Conservation (phyloP, 2,888 invertebrate genomes). For the Parnassius smintheus region DNA sequence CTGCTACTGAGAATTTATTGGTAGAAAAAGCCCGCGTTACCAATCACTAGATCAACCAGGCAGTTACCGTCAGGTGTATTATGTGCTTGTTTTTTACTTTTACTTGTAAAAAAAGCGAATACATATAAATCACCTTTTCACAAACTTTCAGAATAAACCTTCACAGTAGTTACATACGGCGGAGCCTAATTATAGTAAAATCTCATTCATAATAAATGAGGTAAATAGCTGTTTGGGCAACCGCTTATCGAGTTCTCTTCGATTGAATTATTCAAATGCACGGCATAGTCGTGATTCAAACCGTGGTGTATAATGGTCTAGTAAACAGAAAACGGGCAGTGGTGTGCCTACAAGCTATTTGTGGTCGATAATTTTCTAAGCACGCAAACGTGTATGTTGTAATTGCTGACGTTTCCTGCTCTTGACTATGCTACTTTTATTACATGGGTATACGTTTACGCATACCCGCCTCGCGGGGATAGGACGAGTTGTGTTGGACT, state of each 20-base stretch:
- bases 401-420: not conserved
- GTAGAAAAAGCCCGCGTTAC: too few species aligned
- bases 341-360: not conserved
- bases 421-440: too few species aligned
- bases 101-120: too few species aligned
- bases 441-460: too few species aligned
- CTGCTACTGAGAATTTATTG: too few species aligned
- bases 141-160: not conserved
- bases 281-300: slow-evolving; percentile 1
- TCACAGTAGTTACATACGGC: not conserved
- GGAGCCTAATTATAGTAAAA: slow-evolving; percentile 1
- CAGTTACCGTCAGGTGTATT: too few species aligned
- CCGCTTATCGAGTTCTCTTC: slow-evolving; percentile 32
- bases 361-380: not conserved
- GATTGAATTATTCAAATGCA: slow-evolving; percentile 37
- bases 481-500: too few species aligned
- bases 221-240: slow-evolving; percentile 12
- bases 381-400: not conserved
- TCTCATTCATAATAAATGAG: slow-evolving; percentile 11
- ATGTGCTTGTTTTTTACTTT: too few species aligned
- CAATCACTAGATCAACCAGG: too few species aligned
- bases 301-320: not conserved
- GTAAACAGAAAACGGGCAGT: not conserved
- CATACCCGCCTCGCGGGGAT: too few species aligned
- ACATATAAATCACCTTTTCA: not conserved